Conservation (phyloP, 2,113 vertebrate genomes). For the Epinephelus cyanopodus region DNA sequence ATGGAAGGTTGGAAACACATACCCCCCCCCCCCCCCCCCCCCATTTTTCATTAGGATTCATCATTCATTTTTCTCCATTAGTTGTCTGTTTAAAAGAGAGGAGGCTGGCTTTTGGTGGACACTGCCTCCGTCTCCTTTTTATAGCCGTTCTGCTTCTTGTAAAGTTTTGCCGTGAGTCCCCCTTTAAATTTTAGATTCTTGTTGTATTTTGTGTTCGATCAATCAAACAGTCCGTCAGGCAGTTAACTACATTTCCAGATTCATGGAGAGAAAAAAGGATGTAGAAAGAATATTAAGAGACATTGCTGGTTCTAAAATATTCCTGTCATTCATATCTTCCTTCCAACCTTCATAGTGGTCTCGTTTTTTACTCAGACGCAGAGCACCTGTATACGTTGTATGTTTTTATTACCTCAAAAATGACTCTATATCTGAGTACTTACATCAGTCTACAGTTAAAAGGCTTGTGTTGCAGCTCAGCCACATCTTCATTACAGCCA, state of each 20-base stretch:
- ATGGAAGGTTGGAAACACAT: conserved; percentile 74
- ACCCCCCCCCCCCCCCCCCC: conserved; percentile 5
- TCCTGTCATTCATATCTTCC: background rate
- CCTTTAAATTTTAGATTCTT: background rate
- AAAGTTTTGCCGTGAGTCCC: background rate
- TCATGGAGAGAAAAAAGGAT: background rate
- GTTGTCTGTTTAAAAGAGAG: conserved; percentile 61
- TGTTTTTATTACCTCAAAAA: background rate
- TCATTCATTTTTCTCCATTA: conserved; percentile 75
- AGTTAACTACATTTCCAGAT: background rate
- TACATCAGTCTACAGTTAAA: background rate
- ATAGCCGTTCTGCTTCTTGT: background rate
- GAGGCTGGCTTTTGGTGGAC: conserved; percentile 37
- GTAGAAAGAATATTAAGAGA: background rate
- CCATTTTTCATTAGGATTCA: conserved; percentile 77
- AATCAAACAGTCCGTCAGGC: background rate
- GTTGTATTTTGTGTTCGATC: background rate
- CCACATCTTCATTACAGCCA: background rate
- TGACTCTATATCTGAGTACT: background rate
- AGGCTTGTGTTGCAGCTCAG: background rate
- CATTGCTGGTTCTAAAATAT: background rate
- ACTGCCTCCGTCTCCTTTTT: background rate
- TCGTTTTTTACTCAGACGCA: background rate
- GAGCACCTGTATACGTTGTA: background rate
- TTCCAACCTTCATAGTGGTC: background rate